Evolutionary conservation across 2,797 vertebrate genomes (phyloP), one percentile per base, ranked within the genome.

Genomic region (Smutsia temminckii): DNA sequence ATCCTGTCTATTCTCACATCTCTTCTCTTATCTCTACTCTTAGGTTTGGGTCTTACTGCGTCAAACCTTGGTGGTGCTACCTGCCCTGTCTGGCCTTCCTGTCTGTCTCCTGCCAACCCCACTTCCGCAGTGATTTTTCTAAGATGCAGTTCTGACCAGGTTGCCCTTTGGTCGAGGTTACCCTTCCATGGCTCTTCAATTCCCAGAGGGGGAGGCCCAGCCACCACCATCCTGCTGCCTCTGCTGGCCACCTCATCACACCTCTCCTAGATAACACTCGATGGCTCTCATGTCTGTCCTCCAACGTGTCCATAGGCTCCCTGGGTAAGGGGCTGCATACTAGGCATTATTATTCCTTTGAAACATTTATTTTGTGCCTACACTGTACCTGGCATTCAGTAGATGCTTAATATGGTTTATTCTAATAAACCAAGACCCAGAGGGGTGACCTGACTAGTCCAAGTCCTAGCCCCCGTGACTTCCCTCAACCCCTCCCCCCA

Each of bases 391-490:
- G 27, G 25, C 49, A 23, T 25, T 51, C 29, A 49, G 4, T 9
- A 94, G 5, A 14, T 55, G 34, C 16, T 64, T 18, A 12, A 5
- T 3, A 84, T 40, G 18, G 49, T 4, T 20, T 32, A 55, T 25
- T 37, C 20, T 21, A 66, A 59, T 17, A 42, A 53, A 78, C 40
- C 20, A 59, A 46, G 57, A 53, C 40, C 29, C 68, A 64, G 63
- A 87, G 51, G 16, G 5, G 9, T 27, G 12, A 86, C 32, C 1
- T 46, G 68, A 83, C 32, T 25, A 51, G 37, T 42, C 46, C 68
- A 57, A 46, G n/a, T 6, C 5, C 16, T 5, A 2, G 29, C 27
- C 9, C 9, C 5, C 16, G 5, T 6, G 51, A 55, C 0, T 2
- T 5, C 51, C 49, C 7, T 51, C 12, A 18, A 25, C 18, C 17